These are phyloP conservation scores for Vicugna pacos DNA, from an alignment of 2,113 vertebrate species.

Conservation along the genomic window DNA sequence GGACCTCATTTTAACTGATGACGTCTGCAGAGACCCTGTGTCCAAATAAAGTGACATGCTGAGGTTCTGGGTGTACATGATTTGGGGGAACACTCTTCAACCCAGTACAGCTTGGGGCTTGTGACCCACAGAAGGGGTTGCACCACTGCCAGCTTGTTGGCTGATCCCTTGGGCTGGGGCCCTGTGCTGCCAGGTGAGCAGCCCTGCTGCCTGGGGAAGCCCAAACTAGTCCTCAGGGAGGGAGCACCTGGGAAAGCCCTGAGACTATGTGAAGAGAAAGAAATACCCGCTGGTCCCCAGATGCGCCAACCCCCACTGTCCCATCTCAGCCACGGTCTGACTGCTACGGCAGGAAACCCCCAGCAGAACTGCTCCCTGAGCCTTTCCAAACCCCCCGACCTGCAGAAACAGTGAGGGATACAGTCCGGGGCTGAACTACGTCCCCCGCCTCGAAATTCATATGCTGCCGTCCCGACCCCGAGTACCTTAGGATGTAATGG, in stretches of 20 bases:
- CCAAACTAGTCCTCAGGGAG: rapidly evolving
- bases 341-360: too few relatives aligned
- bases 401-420: background rate
- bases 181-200: rapidly evolving
- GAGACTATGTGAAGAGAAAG: background rate
- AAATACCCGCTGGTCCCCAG: rapidly evolving
- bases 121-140: background rate
- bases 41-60: background rate
- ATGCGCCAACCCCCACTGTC: rapidly evolving
- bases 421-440: background rate
- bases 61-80: background rate
- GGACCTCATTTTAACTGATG: background rate
- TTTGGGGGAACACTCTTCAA: background rate
- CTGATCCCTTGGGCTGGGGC: background rate
- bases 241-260: background rate
- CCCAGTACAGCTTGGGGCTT: rapidly evolving
- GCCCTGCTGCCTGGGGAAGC: background rate
- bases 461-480: background rate
- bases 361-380: background rate
- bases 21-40: background rate
- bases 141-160: rapidly evolving
- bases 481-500: background rate
- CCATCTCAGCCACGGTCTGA: background rate
- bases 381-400: background rate
- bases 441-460: background rate